A percentile compares a stretch with the other conserved stretches of the same genome.
These are phyloP conservation scores for Trissolcus basalis DNA, from an alignment of 1,140 invertebrate genomes.

Conservation along the genomic window DNA sequence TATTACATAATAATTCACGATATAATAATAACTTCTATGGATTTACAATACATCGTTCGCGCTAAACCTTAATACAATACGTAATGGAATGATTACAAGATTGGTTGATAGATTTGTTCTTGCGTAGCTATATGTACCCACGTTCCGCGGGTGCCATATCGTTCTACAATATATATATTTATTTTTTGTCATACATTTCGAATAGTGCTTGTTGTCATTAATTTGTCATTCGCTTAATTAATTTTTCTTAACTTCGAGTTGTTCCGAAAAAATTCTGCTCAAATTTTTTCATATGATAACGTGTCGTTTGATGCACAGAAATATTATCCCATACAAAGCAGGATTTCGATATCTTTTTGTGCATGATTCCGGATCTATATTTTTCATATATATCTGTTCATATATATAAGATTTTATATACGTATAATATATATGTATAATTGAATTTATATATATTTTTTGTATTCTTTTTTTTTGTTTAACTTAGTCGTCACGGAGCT, in stretches of 20 bases:
- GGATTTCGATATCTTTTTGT: conserved; percentile 53
- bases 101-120: conserved; percentile 69
- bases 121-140: conserved; percentile 41
- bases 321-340: conserved; percentile 19
- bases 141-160: conserved; percentile 34
- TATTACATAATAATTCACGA: conserved; percentile 76
- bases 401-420: conserved; percentile 48
- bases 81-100: conserved; percentile 75
- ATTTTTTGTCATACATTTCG: conserved; percentile 31
- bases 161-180: conserved; percentile 53
- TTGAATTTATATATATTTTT: conserved; percentile 42
- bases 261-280: conserved; percentile 25
- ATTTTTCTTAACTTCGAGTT: conserved; percentile 12
- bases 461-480: conserved; percentile 8
- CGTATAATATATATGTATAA: conserved; percentile 46
- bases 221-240: conserved; percentile 8
- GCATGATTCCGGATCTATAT: conserved; percentile 52
- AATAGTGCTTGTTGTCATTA: conserved; percentile 34
- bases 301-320: conserved; percentile 41
- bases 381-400: conserved; percentile 37
- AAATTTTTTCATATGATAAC: conserved; percentile 33
- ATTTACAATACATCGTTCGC: conserved; percentile 75
- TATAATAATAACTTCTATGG: conserved; percentile 76
- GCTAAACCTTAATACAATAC: conserved; percentile 73
- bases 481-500: conserved; percentile 47